Base-by-base conservation (phyloP, 2,113 vertebrate genomes). In the Neodontobutis hainanensis region DNA sequence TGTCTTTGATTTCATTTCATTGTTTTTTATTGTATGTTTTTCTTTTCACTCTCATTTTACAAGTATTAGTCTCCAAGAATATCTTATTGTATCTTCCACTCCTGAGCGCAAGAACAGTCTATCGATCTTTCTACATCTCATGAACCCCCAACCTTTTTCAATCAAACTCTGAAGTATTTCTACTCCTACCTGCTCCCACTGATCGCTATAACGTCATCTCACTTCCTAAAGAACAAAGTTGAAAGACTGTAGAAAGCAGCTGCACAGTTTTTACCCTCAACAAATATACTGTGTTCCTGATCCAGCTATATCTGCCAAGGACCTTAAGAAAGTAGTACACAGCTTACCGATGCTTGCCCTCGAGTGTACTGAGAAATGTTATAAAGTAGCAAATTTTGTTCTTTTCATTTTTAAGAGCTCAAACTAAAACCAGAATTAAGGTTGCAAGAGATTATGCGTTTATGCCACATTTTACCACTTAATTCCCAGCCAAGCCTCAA, bases 391-490 rank as follows among this genome's bases (percentile, higher is more conserved):
- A 70, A 74, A 14, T 84, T 84, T 79, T 77, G 74, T 80, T 80
- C 70, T 82, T 83, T 86, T 84, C 52, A 68, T 27, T 84, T 85
- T 77, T 77, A 86, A 77, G 70, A 36, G 63, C 74, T 70, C 63
- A 40, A 84, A 81, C 77, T 84, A 78, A 88, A 80, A 62, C 65
- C 40, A 11, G 76, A 59, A 87, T 89, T 84, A 80, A 81, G 69
- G 77, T 77, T 87, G 69, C 67, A 63, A 61, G 56, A 80, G 82
- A 87, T 91, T 86, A 87, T 70, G 73, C 61, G 60, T 58, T 63
- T 45, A 34, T 64, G 67, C 53, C 7, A 27, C 55, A 67, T 62
- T 71, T 75, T 53, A 65, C 58, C 34, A 67, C 81, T 76, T 72
- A 14, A 53, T 60, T 72, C 65, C 34, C 4, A 4, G 76, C 71